phyloP scores from a whole-genome alignment of 2,113 vertebrate species.

The Nicator chloris region DNA sequence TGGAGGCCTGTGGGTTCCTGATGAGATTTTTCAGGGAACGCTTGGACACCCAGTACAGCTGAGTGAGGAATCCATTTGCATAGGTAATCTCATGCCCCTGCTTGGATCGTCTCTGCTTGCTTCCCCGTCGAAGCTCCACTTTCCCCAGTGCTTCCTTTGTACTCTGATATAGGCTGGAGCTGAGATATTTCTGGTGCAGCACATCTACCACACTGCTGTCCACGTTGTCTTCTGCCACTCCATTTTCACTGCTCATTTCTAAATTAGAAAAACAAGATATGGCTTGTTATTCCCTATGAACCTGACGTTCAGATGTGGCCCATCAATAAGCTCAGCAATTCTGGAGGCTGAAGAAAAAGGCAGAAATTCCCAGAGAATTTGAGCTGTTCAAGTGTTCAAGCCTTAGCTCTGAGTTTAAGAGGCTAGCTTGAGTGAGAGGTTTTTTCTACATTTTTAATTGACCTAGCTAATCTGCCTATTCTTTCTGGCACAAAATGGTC shows the following conservation, averaged over 20 bases:
- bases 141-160: slow-evolving; percentile 35
- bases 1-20: slow-evolving; percentile 62
- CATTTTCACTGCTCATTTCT: slow-evolving; percentile 5
- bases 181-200: slow-evolving; percentile 59
- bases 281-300: not conserved
- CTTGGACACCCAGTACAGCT: slow-evolving; percentile 68
- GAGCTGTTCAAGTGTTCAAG: not conserved
- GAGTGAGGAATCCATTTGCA: slow-evolving; percentile 64
- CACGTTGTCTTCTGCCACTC: not conserved
- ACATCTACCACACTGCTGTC: slow-evolving; percentile 32
- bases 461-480: not conserved
- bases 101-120: not conserved
- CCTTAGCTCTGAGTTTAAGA: not conserved
- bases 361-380: not conserved
- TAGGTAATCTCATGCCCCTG: slow-evolving; percentile 57
- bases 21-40: slow-evolving; percentile 67
- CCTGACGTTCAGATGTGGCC: not conserved
- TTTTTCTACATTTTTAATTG: not conserved
- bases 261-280: not conserved
- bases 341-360: not conserved
- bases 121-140: slow-evolving; percentile 39
- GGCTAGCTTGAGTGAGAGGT: not conserved
- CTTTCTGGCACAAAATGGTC: not conserved
- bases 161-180: slow-evolving; percentile 38
- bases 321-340: not conserved